Percentiles rank a stretch among this genome's conserved stretches.
These are phyloP conservation scores for Whitmania pigra DNA, from an alignment of 1,140 invertebrate species.

Conservation along the genomic window DNA sequence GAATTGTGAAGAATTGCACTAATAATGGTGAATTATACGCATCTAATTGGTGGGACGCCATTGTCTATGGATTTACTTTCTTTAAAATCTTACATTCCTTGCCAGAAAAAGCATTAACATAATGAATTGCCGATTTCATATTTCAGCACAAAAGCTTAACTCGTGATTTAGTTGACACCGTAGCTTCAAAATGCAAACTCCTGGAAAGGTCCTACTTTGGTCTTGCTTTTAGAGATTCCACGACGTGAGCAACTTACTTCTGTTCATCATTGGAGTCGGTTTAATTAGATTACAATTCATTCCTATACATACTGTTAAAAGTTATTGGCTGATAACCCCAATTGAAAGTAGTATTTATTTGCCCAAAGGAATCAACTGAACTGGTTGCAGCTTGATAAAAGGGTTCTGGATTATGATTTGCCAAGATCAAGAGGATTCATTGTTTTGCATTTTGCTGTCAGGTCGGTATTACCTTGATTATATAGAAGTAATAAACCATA, in stretches of 20 bases:
- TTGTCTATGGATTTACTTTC: background rate
- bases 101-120: background rate
- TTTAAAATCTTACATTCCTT: background rate
- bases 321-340: background rate
- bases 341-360: too few species aligned
- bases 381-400: too few species aligned
- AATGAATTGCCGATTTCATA: background rate
- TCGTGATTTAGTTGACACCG: background rate
- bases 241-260: too few species aligned
- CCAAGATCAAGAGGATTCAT: too few species aligned
- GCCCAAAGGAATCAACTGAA: too few species aligned
- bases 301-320: background rate
- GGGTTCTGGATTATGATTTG: too few species aligned
- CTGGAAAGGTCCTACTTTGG: slow-evolving; percentile 4
- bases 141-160: background rate
- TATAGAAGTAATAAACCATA: too few species aligned
- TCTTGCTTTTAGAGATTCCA: slow-evolving; percentile 1
- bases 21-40: too few species aligned
- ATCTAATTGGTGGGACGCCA: background rate
- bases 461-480: too few species aligned
- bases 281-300: background rate
- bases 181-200: background rate
- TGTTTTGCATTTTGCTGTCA: too few species aligned
- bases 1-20: too few species aligned
- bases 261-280: background rate